Conservation (phyloP, 1,140 invertebrate genomes). For the Trichogramma pretiosum region DNA sequence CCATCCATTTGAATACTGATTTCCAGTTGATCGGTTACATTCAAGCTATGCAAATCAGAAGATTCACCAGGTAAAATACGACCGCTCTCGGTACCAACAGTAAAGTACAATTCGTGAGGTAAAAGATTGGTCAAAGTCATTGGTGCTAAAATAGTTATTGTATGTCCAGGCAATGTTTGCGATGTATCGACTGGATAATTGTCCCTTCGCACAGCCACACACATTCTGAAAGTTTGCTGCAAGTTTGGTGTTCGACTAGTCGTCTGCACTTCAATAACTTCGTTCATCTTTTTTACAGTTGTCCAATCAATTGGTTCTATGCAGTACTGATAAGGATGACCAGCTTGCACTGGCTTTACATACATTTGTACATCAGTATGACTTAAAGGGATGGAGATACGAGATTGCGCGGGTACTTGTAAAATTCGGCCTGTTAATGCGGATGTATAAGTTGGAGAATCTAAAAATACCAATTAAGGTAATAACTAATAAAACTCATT, state of each 20-base stretch:
- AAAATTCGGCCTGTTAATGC: slow-evolving; percentile 27
- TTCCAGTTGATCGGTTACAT: slow-evolving; percentile 61
- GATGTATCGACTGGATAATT: slow-evolving; percentile 62
- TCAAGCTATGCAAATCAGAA: slow-evolving; percentile 34
- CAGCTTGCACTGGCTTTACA: slow-evolving; percentile 45
- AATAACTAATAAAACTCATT: neutral
- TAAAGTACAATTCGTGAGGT: slow-evolving; percentile 63
- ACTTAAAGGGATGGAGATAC: slow-evolving; percentile 56
- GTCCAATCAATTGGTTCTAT: slow-evolving; percentile 57
- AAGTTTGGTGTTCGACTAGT: slow-evolving; percentile 41
- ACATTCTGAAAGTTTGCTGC: slow-evolving; percentile 56
- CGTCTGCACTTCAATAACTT: slow-evolving; percentile 46
- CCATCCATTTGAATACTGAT: slow-evolving; percentile 73
- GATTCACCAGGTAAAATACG: slow-evolving; percentile 56
- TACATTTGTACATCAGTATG: slow-evolving; percentile 55
- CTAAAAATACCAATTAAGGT: neutral
- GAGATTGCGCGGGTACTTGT: slow-evolving; percentile 38
- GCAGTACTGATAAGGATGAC: slow-evolving; percentile 51
- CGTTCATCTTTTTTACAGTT: slow-evolving; percentile 49
- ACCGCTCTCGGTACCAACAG: slow-evolving; percentile 47
- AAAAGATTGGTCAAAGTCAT: slow-evolving; percentile 72
- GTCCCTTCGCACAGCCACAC: slow-evolving; percentile 68
- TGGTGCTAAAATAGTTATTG: slow-evolving; percentile 73
- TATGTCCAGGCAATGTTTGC: slow-evolving; percentile 68
- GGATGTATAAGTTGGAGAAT: slow-evolving; percentile 12